These are phyloP conservation scores for Benitochromis conjunctus DNA, from an alignment of 2,113 vertebrate species.

Conservation along the genomic window DNA sequence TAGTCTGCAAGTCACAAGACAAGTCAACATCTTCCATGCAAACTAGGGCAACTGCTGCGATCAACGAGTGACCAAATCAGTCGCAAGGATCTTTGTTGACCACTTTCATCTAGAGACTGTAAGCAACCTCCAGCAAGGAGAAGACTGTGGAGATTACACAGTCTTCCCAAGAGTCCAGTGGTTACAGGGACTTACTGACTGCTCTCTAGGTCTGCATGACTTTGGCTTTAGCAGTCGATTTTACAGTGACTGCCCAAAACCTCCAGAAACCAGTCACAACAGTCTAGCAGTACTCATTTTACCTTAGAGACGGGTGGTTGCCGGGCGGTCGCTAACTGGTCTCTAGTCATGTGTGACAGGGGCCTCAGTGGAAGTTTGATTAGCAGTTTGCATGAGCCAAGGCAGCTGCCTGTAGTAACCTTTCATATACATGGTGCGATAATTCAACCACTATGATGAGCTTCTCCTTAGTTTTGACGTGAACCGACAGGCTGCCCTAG, in stretches of 20 bases:
- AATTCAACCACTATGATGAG: background rate
- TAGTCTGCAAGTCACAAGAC: background rate
- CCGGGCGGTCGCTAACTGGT: background rate
- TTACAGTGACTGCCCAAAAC: background rate
- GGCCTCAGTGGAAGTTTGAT: background rate
- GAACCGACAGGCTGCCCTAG: background rate
- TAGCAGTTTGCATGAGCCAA: background rate
- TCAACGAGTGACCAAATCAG: background rate
- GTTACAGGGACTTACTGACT: background rate
- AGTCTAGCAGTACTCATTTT: background rate
- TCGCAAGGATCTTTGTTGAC: background rate
- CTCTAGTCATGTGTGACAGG: background rate
- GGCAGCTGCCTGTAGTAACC: background rate
- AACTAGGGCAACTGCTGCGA: background rate
- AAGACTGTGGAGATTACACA: background rate
- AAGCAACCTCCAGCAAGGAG: background rate
- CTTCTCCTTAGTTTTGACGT: background rate
- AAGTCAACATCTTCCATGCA: background rate
- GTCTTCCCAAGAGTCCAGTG: background rate
- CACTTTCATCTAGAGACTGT: background rate
- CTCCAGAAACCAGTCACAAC: background rate
- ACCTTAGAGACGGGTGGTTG: background rate
- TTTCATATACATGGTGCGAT: background rate
- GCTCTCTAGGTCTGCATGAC: background rate
- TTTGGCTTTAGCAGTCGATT: background rate